Evolutionary conservation across 2,797 vertebrate genomes (phyloP).

Genomic region (Cossypha dichroa): DNA sequence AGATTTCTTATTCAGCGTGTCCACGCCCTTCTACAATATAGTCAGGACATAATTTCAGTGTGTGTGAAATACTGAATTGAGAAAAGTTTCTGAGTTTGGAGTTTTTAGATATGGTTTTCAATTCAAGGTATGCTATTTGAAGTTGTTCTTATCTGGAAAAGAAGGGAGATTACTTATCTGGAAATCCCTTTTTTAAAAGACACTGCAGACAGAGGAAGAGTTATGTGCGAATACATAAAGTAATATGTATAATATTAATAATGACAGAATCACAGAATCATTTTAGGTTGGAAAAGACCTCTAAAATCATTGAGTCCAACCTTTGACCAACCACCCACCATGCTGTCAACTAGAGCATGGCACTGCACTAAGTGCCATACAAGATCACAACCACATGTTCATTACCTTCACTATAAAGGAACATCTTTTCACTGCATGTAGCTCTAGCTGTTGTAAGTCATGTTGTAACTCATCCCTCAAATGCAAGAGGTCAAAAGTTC

Average conservation of each 20-base stretch:
- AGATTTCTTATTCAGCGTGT: background rate
- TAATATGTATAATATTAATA: background rate
- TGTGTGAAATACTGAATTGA: background rate
- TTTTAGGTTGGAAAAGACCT: background rate
- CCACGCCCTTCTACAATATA: background rate
- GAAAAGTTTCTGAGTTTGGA: background rate
- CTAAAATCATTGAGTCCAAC: background rate
- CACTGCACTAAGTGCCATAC: too few relatives aligned
- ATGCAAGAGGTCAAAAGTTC: background rate
- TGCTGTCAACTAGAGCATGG: background rate
- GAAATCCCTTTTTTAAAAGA: background rate
- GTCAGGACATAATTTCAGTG: background rate
- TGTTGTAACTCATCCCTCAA: background rate
- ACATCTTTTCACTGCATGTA: background rate
- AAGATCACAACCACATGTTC: background rate
- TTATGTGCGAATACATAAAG: background rate
- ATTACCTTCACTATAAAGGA: background rate
- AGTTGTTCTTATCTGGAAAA: background rate
- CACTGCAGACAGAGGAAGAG: background rate
- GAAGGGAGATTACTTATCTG: background rate
- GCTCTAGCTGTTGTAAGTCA: background rate
- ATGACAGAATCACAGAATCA: background rate
- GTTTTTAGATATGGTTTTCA: background rate
- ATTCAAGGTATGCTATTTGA: rapidly evolving
- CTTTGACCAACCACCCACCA: background rate